Base-by-base conservation (phyloP, 2,113 vertebrate genomes). In the Mystacornis crossleyi region DNA sequence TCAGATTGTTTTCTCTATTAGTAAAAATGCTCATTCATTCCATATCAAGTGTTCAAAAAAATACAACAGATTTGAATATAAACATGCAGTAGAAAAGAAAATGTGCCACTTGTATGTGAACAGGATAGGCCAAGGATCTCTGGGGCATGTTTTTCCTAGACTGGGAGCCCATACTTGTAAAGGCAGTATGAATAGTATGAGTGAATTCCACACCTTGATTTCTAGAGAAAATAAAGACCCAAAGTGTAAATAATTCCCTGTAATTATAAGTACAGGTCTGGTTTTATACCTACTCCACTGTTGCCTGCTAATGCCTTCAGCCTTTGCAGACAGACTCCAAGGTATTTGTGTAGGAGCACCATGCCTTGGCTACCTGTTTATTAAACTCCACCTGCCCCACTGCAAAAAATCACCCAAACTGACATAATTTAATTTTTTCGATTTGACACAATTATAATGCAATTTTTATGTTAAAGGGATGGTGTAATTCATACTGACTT, bases 101-200 rank as follows among this genome's bases (percentile, higher is more conserved):
- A 34, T 4, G 6, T 8, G 8, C 14, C 28, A 6, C 18, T 86
- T 42, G 1, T 48, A 6, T 36, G 14, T 65, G 18, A 83, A 25
- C 51, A 38, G 51, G 43, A 21, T 14, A 48, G 36, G 42, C 29
- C 34, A 69, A 48, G 67, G 21, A 48, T 60, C 25, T 47, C 21
- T 61, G 42, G 42, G 31, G 5, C 7, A 3, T 1, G 1, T 21
- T 70, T 18, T 72, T 36, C 0, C 0, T 21, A 16, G 28, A 10
- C 20, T 20, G 18, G 25, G 21, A 83, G 20, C 38, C 70, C 7
- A 1, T 43, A 19, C 7, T 77, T 89, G 21, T 38, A 60, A 71
- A 77, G 53, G 42, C 24, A 84, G 29, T 19, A 29, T 3, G 10
- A 67, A 38, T 18, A 69, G 25, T 26, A 25, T 65, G 36, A 42